These are phyloP conservation scores for Cryptus viduatorius DNA, from an alignment of 2,888 invertebrate genomes.

Conservation along the genomic window DNA sequence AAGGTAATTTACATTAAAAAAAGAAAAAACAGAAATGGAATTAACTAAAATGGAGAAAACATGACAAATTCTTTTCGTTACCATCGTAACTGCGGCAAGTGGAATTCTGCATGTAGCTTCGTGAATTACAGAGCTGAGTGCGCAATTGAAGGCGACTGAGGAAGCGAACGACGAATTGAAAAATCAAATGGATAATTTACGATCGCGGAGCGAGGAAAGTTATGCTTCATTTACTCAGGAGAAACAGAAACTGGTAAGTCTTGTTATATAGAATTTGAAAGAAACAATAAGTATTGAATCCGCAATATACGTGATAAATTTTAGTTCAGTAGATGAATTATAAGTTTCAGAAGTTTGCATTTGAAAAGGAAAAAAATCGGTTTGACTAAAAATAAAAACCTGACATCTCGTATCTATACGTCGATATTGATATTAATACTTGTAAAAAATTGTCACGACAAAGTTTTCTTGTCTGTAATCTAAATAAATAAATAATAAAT, in stretches of 20 bases:
- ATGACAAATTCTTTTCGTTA: background rate
- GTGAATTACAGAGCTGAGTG: slow-evolving; percentile 85
- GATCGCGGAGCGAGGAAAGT: slow-evolving; percentile 85
- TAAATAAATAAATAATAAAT: slow-evolving; percentile 11
- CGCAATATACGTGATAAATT: no score
- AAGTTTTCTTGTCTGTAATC: background rate
- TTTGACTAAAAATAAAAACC: background rate
- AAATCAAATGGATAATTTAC: slow-evolving; percentile 83
- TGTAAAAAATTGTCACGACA: no score
- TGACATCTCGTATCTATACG: no score
- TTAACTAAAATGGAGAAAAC: no score
- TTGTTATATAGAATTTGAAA: background rate
- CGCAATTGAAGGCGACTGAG: slow-evolving; percentile 86
- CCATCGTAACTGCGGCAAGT: slow-evolving; percentile 3
- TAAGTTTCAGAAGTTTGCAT: background rate
- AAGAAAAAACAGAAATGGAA: background rate
- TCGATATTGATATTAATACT: no score
- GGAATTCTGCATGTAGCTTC: slow-evolving; percentile 37
- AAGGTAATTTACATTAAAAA: slow-evolving; percentile 70
- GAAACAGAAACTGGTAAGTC: slow-evolving; percentile 81
- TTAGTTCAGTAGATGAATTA: no score
- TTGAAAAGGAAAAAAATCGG: no score
- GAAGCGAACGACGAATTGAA: slow-evolving; percentile 87
- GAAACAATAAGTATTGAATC: no score
- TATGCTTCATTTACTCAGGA: slow-evolving; percentile 73